Conservation (phyloP, 2,888 invertebrate genomes). For the Pilophorus perplexus region DNA sequence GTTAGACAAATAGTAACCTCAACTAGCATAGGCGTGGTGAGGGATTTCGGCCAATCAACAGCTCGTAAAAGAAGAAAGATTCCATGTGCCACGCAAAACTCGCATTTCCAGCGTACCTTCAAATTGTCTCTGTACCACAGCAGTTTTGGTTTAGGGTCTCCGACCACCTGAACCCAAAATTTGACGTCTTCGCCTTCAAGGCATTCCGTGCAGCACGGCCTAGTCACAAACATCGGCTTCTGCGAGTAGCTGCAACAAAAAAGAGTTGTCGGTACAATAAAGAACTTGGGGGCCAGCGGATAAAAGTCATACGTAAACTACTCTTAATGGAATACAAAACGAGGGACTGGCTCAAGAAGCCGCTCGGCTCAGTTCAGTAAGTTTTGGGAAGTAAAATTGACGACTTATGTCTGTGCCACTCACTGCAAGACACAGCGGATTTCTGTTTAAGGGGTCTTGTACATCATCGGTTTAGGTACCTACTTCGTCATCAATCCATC, state of each 20-base stretch:
- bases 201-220: slow-evolving; percentile 33
- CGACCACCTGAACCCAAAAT: slow-evolving; percentile 35
- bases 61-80: not conserved
- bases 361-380: too few species aligned
- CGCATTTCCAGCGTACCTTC: slow-evolving; percentile 21
- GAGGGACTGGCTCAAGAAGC: too few species aligned
- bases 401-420: too few species aligned
- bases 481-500: too few species aligned
- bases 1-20: not conserved
- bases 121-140: slow-evolving; percentile 39
- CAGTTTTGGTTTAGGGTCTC: slow-evolving; percentile 33
- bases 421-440: too few species aligned
- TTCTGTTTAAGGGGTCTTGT: too few species aligned
- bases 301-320: too few species aligned
- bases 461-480: too few species aligned
- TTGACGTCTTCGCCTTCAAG: slow-evolving; percentile 35
- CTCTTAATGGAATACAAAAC: not conserved
- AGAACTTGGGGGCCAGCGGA: not conserved
- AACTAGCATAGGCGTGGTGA: not conserved
- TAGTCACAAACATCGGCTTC: slow-evolving; percentile 33
- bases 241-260: slow-evolving; percentile 29
- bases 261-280: not conserved
- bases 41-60: not conserved
- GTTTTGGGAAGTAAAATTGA: too few species aligned
- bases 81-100: not conserved